Conservation (phyloP, 2,888 invertebrate genomes). For the Hemaris fuciformis region DNA sequence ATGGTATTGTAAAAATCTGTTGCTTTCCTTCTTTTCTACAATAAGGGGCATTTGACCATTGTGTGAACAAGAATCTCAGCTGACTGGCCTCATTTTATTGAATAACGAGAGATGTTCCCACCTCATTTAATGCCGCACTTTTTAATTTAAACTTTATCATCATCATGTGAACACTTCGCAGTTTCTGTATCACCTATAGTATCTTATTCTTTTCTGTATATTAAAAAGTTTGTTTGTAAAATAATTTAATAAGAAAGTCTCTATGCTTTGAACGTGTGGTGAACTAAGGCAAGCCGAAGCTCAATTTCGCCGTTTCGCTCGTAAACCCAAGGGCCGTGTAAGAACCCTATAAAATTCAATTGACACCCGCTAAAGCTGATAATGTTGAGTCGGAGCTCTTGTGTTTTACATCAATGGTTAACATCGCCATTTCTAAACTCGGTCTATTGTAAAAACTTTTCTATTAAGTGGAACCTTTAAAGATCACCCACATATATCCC, state of each 20-base stretch:
- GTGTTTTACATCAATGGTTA: conserved; percentile 46
- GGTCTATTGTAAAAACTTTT: background rate
- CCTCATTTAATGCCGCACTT: too few relatives aligned
- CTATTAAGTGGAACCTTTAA: background rate
- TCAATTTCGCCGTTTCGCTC: conserved; percentile 62
- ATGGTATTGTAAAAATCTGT: too few relatives aligned
- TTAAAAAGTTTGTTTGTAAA: background rate
- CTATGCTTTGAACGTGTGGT: conserved; percentile 1
- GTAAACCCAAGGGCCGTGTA: conserved; percentile 65
- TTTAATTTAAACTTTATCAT: too few relatives aligned
- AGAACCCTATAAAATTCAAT: conserved; percentile 73
- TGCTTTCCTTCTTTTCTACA: too few relatives aligned
- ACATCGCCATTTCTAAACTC: conserved; percentile 21
- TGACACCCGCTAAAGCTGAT: conserved; percentile 60
- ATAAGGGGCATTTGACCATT: too few relatives aligned
- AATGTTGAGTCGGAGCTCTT: conserved; percentile 42
- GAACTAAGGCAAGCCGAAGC: conserved; percentile 28
- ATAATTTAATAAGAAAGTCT: background rate
- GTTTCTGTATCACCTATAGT: too few relatives aligned
- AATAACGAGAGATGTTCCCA: too few relatives aligned
- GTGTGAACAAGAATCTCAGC: too few relatives aligned
- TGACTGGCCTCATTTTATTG: too few relatives aligned
- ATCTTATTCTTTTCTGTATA: too few relatives aligned
- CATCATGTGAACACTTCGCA: too few relatives aligned
- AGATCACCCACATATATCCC: too few relatives aligned